phyloP scores from a whole-genome alignment of 1,140 invertebrate species.

The Rhopalosiphum padi region DNA sequence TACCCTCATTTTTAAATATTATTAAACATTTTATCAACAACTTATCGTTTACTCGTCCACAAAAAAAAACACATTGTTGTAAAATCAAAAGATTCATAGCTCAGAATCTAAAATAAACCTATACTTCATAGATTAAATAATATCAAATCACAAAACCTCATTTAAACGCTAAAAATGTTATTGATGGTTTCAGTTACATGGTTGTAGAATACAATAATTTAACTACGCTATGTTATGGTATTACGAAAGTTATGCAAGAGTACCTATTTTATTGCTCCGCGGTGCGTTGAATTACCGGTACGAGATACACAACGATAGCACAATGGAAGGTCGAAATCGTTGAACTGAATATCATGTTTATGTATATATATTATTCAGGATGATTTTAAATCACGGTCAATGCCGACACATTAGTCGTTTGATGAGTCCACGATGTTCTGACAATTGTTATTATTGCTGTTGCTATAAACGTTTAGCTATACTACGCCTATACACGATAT shows the following conservation, averaged over 20 bases:
- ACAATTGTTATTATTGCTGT: background rate
- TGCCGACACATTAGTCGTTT: conserved; percentile 18
- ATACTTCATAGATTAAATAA: background rate
- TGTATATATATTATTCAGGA: background rate
- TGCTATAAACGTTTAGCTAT: background rate
- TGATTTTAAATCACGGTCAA: conserved; percentile 40
- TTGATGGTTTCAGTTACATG: background rate
- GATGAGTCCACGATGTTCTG: conserved; percentile 10
- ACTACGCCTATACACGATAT: background rate
- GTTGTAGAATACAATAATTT: background rate
- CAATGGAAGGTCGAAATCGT: conserved; percentile 50
- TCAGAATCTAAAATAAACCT: background rate
- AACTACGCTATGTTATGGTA: background rate
- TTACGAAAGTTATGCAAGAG: conserved; percentile 37
- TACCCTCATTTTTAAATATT: too few species aligned
- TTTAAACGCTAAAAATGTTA: background rate
- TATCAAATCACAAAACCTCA: background rate
- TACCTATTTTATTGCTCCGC: conserved; percentile 43
- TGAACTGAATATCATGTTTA: conserved; percentile 11
- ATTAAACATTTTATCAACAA: too few species aligned
- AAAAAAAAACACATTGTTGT: too few species aligned
- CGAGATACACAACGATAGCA: background rate
- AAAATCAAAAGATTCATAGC: too few species aligned
- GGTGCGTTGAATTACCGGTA: conserved; percentile 26
- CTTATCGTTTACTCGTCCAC: too few species aligned